A percentile compares a stretch with the other conserved stretches of the same genome.
Conservation (phyloP, 2,888 invertebrate species). For the Erebia ligea region DNA sequence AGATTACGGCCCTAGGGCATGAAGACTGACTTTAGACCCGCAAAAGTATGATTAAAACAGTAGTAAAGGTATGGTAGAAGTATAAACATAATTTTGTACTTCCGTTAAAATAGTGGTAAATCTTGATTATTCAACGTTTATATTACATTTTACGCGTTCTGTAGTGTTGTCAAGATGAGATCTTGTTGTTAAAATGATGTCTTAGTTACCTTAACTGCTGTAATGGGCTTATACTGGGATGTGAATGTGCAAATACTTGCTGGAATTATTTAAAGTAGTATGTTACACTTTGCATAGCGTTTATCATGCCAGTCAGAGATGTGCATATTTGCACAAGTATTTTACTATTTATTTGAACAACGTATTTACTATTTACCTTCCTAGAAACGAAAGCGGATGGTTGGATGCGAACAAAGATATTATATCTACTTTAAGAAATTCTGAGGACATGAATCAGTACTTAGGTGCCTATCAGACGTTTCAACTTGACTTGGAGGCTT, state of each 20-base stretch:
- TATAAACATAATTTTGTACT: not conserved
- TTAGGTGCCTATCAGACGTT: not conserved
- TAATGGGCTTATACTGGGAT: constrained; percentile 9
- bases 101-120: constrained; percentile 3
- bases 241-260: constrained; percentile 16
- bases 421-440: not conserved
- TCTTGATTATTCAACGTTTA: constrained; percentile 1
- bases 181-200: constrained; percentile 14
- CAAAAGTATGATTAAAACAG: no score
- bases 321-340: constrained; percentile 11
- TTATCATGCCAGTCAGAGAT: constrained; percentile 18
- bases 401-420: not conserved
- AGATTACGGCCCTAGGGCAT: no score
- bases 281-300: constrained; percentile 8
- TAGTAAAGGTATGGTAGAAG: no score
- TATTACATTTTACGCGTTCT: not conserved
- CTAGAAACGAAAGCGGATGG: constrained; percentile 1
- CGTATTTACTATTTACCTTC: not conserved
- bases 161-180: constrained; percentile 6
- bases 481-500: no score
- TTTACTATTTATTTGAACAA: constrained; percentile 16
- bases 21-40: no score
- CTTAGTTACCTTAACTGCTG: constrained; percentile 4
- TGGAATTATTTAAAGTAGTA: constrained; percentile 12
- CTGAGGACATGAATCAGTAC: not conserved